A percentile compares a stretch with the other conserved stretches of the same genome.
phyloP scores from a whole-genome alignment of 1,140 invertebrate genomes.

The Galendromus occidentalis region DNA sequence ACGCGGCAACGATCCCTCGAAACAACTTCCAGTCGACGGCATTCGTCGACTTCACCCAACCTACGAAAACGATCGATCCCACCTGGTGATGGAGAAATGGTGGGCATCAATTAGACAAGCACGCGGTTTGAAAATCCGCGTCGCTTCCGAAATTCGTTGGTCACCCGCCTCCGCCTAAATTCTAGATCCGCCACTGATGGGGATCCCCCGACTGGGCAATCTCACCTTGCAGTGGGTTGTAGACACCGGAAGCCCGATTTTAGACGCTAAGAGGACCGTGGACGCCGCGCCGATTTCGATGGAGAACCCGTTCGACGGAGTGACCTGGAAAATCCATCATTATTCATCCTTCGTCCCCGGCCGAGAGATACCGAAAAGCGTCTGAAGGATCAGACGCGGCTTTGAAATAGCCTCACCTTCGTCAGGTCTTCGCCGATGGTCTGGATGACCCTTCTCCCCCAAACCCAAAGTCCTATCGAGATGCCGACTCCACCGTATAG shows the following conservation, averaged over 20 bases:
- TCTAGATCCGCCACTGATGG: too few species aligned
- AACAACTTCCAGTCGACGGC: constrained; percentile 78
- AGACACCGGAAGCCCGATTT: constrained; percentile 87
- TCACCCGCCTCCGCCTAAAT: too few species aligned
- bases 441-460: constrained; percentile 83
- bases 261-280: constrained; percentile 84
- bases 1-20: constrained; percentile 83
- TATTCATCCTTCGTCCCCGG: too few species aligned
- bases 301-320: constrained; percentile 53
- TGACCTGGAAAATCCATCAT: background rate
- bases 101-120: background rate
- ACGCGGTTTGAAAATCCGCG: too few species aligned
- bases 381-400: too few species aligned
- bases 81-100: constrained; percentile 31
- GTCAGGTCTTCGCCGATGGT: constrained; percentile 92
- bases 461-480: constrained; percentile 80
- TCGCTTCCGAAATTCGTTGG: too few species aligned
- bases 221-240: constrained; percentile 83
- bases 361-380: too few species aligned
- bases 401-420: constrained; percentile 31
- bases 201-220: background rate
- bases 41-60: constrained; percentile 44
- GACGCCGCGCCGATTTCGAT: constrained; percentile 88
- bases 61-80: constrained; percentile 80
- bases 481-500: constrained; percentile 89